These are phyloP conservation scores for Dicaeum eximium DNA, from an alignment of 2,113 vertebrate genomes.

Conservation along the genomic window DNA sequence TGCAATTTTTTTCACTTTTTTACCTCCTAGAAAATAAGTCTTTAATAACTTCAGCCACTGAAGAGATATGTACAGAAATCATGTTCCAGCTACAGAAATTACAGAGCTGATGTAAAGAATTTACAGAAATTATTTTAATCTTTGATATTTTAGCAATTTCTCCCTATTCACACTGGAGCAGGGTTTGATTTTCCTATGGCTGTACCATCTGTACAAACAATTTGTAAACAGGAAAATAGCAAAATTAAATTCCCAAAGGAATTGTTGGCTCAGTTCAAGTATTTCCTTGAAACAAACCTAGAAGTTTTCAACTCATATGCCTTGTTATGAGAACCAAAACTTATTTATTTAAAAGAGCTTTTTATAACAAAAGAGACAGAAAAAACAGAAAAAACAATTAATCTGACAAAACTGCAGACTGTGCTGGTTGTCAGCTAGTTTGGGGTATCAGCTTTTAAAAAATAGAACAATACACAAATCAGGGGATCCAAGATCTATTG, in stretches of 20 bases:
- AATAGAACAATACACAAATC: not conserved
- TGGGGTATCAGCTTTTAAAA: not conserved
- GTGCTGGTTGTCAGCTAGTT: not conserved
- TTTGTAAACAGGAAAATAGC: conserved; percentile 5
- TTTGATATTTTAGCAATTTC: not conserved
- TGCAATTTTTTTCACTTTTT: not conserved
- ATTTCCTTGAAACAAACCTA: conserved; percentile 9
- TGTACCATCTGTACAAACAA: not conserved
- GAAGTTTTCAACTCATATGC: not conserved
- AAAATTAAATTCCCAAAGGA: conserved; percentile 34
- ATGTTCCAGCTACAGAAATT: not conserved
- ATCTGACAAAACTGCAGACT: not conserved
- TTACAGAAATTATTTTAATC: not conserved
- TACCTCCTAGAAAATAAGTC: not conserved
- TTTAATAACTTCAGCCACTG: not conserved
- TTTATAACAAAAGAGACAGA: not conserved
- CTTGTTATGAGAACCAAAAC: not conserved
- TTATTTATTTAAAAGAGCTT: not conserved
- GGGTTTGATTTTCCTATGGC: not conserved
- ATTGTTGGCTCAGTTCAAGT: conserved; percentile 6
- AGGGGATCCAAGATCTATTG: not conserved
- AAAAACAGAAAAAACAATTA: not conserved
- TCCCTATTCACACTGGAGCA: not conserved
- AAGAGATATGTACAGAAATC: not conserved
- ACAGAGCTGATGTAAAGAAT: not conserved